phyloP scores from a whole-genome alignment of 2,797 vertebrate species.

The Lophotriccus pileatus region DNA sequence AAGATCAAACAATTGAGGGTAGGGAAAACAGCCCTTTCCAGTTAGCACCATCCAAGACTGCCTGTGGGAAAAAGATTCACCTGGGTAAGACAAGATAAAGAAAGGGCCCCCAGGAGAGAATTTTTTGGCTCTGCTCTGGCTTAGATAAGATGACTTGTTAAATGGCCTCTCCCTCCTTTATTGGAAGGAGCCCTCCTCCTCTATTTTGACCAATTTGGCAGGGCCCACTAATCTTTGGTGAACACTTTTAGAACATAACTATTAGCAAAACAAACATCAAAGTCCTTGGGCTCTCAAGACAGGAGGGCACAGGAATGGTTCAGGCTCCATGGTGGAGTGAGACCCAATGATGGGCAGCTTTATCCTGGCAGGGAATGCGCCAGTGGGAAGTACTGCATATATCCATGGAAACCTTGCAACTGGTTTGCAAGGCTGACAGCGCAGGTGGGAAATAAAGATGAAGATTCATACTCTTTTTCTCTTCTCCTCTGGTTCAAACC shows the following conservation, averaged over 20 bases:
- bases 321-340: not conserved
- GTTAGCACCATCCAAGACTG: not conserved
- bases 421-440: not conserved
- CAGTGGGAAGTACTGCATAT: not conserved
- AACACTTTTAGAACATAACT: not conserved
- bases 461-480: not conserved
- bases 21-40: not conserved
- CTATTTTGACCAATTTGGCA: not conserved
- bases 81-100: conserved; percentile 21
- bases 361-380: accelerated
- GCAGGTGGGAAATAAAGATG: not conserved
- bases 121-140: conserved; percentile 27
- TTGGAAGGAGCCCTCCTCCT: not conserved
- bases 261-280: not conserved
- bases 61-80: conserved; percentile 6
- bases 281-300: not conserved
- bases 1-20: not conserved
- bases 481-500: not conserved
- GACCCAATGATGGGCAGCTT: not conserved
- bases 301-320: accelerated
- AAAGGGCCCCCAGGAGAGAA: not conserved
- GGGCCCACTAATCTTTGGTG: conserved; percentile 1
- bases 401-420: accelerated
- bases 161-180: not conserved
- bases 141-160: conserved; percentile 26